Conservation (phyloP, 2,888 invertebrate species). For the Cacoxenus indagator region DNA sequence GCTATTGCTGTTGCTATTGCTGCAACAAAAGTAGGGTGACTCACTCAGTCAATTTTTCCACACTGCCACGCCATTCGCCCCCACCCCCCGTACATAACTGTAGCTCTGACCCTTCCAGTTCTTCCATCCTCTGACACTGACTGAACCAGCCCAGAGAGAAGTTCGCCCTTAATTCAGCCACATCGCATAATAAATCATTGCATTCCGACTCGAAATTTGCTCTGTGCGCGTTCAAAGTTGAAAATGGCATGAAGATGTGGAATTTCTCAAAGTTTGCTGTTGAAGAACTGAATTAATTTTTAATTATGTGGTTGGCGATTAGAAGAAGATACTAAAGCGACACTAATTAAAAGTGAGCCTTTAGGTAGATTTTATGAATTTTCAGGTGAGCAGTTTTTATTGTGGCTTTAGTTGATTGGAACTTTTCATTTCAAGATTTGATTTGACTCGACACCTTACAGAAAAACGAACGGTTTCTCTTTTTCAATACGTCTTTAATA, state of each 20-base stretch:
- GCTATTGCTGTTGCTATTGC: background rate
- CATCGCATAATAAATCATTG: constrained; percentile 21
- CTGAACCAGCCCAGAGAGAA: background rate
- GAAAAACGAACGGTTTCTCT: too few species aligned
- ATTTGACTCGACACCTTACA: too few species aligned
- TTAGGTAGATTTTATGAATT: background rate
- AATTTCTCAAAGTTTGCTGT: background rate
- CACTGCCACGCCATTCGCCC: background rate
- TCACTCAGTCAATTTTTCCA: background rate
- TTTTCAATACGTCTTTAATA: too few species aligned
- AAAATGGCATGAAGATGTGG: background rate
- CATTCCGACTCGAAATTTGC: background rate
- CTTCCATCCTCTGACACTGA: too few species aligned
- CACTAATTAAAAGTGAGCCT: background rate
- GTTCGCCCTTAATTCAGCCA: constrained; percentile 20
- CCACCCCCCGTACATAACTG: too few species aligned
- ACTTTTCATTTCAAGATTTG: too few species aligned
- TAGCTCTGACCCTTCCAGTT: too few species aligned
- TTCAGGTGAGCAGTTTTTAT: background rate
- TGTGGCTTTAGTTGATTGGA: too few species aligned
- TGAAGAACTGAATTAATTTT: constrained; percentile 1
- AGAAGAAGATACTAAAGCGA: background rate
- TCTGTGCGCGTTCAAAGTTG: background rate
- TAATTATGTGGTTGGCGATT: background rate
- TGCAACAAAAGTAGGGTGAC: background rate